These are phyloP conservation scores for Verasper variegatus DNA, from an alignment of 2,113 vertebrate genomes.

Conservation along the genomic window DNA sequence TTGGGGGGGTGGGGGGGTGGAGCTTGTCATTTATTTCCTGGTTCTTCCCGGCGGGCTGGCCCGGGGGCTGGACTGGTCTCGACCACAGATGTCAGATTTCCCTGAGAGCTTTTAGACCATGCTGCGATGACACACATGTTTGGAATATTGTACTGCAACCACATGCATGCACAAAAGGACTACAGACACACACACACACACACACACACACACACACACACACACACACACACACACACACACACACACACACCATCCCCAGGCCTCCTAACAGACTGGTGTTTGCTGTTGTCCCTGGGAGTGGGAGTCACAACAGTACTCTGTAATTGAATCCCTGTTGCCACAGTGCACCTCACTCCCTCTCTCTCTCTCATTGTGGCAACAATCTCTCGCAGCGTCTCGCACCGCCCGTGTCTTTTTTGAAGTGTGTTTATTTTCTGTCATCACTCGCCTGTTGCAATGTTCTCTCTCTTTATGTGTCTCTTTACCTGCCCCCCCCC, in stretches of 20 bases:
- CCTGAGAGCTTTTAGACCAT: conserved; percentile 13
- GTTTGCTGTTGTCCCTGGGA: conserved; percentile 33
- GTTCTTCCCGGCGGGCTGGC: conserved; percentile 45
- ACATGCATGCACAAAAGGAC: not conserved
- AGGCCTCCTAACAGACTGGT: conserved; percentile 25
- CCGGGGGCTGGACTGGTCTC: conserved; percentile 36
- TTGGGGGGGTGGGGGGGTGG: conserved; percentile 5
- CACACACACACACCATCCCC: conserved; percentile 5
- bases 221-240: conserved; percentile 5
- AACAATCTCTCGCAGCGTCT: conserved; percentile 23
- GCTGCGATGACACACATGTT: conserved; percentile 6
- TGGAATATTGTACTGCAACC: not conserved
- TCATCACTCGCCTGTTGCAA: conserved; percentile 20
- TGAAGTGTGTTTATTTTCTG: conserved; percentile 20
- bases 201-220: conserved; percentile 1
- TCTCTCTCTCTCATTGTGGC: conserved; percentile 22
- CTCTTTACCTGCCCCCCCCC: not conserved
- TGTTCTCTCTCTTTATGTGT: not conserved
- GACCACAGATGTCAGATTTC: conserved; percentile 20
- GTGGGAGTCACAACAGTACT: conserved; percentile 49
- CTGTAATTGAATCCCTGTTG: conserved; percentile 66
- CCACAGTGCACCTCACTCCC: conserved; percentile 32
- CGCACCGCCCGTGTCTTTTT: conserved; percentile 10
- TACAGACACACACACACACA: not conserved
- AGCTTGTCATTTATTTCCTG: conserved; percentile 45